phyloP scores from a whole-genome alignment of 2,113 vertebrate species.

The Rhynchomys soricoides region DNA sequence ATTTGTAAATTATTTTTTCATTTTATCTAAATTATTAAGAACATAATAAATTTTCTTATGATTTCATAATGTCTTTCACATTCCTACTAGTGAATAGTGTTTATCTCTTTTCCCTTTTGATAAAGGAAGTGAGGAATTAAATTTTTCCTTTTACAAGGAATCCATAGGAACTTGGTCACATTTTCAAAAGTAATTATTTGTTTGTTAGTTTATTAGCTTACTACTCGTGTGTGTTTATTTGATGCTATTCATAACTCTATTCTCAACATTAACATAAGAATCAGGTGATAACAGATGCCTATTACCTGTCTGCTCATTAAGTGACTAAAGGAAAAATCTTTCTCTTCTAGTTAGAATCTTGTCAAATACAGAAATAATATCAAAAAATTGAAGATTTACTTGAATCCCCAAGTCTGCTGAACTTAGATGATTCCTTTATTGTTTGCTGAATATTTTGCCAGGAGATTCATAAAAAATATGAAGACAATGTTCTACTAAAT shows the following conservation, averaged over 20 bases:
- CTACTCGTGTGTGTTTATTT: not conserved
- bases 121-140: not conserved
- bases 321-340: not conserved
- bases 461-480: not conserved
- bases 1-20: not conserved
- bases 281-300: not conserved
- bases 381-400: not conserved
- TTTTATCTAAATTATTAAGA: conserved; percentile 2
- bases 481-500: not conserved
- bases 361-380: not conserved
- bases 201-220: not conserved
- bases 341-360: not conserved
- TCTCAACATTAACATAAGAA: not conserved
- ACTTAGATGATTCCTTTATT: not conserved
- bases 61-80: not conserved
- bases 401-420: not conserved
- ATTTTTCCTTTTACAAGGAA: not conserved
- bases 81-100: not conserved
- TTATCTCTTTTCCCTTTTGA: not conserved
- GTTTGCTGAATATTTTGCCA: not conserved
- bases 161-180: not conserved
- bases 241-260: not conserved
- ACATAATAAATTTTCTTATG: not conserved
- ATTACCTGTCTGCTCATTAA: not conserved
- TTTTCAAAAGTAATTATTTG: not conserved